These are phyloP conservation scores for Haliclona indistincta DNA, from an alignment of 37 sponge, comb jelly and placozoan species.

Conservation along the genomic window DNA sequence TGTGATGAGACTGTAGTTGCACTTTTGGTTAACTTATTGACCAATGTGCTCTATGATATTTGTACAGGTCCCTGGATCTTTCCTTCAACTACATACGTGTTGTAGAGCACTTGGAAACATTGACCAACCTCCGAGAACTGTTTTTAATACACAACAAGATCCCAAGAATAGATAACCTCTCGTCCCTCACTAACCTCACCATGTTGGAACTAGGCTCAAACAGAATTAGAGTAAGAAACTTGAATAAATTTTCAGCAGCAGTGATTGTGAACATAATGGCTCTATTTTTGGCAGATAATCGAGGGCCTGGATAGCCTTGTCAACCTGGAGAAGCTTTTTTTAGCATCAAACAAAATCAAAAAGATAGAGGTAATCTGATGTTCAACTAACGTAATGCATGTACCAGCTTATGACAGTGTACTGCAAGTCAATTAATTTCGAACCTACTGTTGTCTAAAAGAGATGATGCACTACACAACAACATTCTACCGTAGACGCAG, in stretches of 20 bases:
- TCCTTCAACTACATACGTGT: conserved; percentile 82
- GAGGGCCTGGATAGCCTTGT: conserved; percentile 81
- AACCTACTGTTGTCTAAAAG: neutral
- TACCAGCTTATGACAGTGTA: neutral
- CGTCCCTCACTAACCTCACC: conserved; percentile 59
- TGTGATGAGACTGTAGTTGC: no score
- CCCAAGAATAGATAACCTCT: conserved; percentile 55
- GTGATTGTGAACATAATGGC: neutral
- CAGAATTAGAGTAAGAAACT: conserved; percentile 67
- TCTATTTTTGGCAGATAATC: conserved; percentile 49
- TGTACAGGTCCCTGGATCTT: conserved; percentile 66
- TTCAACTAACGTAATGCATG: neutral
- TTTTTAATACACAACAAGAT: conserved; percentile 92
- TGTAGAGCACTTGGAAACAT: conserved; percentile 54
- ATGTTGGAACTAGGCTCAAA: conserved; percentile 90
- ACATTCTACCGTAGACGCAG: no score
- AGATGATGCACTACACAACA: neutral
- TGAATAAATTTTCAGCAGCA: no score
- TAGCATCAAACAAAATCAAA: conserved; percentile 89
- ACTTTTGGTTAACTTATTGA: no score
- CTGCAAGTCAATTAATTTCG: neutral
- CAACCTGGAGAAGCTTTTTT: conserved; percentile 79
- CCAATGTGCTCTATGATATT: neutral
- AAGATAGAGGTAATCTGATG: conserved; percentile 54
- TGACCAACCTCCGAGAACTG: conserved; percentile 62